Base-by-base conservation (phyloP, 2,113 vertebrate genomes). In the Chiloscyllium plagiosum region DNA sequence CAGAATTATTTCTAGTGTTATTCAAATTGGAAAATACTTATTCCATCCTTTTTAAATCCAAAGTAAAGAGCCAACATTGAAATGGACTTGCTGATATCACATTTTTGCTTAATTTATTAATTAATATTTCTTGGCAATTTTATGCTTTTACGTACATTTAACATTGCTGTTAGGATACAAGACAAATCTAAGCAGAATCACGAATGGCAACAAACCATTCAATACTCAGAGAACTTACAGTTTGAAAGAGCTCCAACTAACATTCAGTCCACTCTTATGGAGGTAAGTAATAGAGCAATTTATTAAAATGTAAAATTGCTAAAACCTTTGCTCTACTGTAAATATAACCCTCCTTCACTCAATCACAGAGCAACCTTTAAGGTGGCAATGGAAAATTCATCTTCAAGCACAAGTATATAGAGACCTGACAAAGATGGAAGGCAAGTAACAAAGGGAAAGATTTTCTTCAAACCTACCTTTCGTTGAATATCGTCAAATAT, bases 401-500 rank as follows among this genome's bases (percentile, higher is more conserved):
- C 42, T 42, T 42, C n/a, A 19, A 42, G 37, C 80, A 83, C 5
- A 42, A 15, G 5, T 7, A 83, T 50, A 61, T 3, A 56, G 22
- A 89, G 22, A 52, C 86, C 7, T 56, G 5, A 50, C 29, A 29
- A 56, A 56, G 29, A 90, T 13, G 26, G 87, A 90, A 2, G 87
- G 29, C 13, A 90, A 42, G 0, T 72, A 70, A 95, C 22, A 47
- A 72, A 26, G 24, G 69, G 6, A 13, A 42, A 33, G 69, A 7
- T 19, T 52, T 72, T 95, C 47, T 29, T 50, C 37, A 70, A 95
- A 95, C 94, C 12, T 98, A 99, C 99, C 98, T 99, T 99, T 97
- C 98, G 98, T 97, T 99, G 99, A 97, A 99, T 98, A 96, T 99
- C 99, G 97, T 99, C 99, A 97, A 99, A 99, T 96, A 99, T 99